phyloP scores from a whole-genome alignment of 2,888 invertebrate genomes.

The Pyralis farinalis region DNA sequence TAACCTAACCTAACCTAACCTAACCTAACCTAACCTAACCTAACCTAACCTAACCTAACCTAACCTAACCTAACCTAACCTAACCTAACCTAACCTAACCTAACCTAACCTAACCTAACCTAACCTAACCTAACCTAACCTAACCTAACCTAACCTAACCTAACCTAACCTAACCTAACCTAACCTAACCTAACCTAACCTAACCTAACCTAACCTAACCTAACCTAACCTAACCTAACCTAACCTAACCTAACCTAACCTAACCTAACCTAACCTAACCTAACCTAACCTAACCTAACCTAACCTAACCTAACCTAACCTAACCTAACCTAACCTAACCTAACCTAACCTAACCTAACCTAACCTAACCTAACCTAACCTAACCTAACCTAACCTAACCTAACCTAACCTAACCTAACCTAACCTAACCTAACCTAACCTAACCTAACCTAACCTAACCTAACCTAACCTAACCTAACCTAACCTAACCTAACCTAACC shows the following conservation, averaged over 20 bases:
- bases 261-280: constrained; percentile 15
- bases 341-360: constrained; percentile 14
- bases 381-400: constrained; percentile 14
- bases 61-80: constrained; percentile 14
- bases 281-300: constrained; percentile 14
- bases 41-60: constrained; percentile 13
- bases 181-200: constrained; percentile 15
- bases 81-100: constrained; percentile 15
- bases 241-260: constrained; percentile 14
- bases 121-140: constrained; percentile 16
- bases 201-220: constrained; percentile 14
- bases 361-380: constrained; percentile 15
- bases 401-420: constrained; percentile 13
- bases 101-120: constrained; percentile 14
- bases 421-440: constrained; percentile 14
- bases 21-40: constrained; percentile 14
- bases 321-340: constrained; percentile 14
- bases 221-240: constrained; percentile 13
- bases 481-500: constrained; percentile 16
- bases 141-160: constrained; percentile 14
- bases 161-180: constrained; percentile 14
- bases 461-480: constrained; percentile 14
- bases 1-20: constrained; percentile 15
- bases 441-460: constrained; percentile 15
- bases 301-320: constrained; percentile 16